A percentile compares a stretch with the other conserved stretches of the same genome.
Evolutionary conservation across 1,140 invertebrate species (phyloP).

Genomic region (Chelonus insularis): DNA sequence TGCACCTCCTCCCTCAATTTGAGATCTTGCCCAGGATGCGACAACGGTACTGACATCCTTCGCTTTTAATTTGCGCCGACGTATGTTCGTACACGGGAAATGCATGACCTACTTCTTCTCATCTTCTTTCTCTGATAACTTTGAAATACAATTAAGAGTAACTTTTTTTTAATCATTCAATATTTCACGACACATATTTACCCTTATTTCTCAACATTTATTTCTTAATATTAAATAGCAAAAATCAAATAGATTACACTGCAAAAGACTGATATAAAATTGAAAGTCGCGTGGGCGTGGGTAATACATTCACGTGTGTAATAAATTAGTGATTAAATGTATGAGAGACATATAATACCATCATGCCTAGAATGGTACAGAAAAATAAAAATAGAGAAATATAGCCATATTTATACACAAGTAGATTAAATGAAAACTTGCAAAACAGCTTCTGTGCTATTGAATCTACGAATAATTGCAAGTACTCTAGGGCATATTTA

Average conservation of each 20-base stretch:
- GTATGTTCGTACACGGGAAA: slow-evolving; percentile 14
- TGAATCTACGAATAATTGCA: neutral
- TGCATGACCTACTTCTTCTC: slow-evolving; percentile 12
- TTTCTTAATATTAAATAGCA: too few relatives aligned
- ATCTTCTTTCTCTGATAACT: neutral
- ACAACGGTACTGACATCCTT: slow-evolving; percentile 33
- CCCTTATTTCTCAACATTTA: neutral
- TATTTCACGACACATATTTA: too few relatives aligned
- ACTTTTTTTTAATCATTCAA: too few relatives aligned
- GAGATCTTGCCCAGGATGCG: slow-evolving; percentile 22
- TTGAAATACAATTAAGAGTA: neutral
- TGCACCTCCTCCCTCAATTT: neutral
- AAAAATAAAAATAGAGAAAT: neutral
- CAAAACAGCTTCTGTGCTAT: slow-evolving; percentile 29
- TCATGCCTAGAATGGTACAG: neutral
- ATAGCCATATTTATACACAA: too few relatives aligned
- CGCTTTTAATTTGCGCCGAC: slow-evolving; percentile 31
- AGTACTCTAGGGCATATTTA: slow-evolving; percentile 2
- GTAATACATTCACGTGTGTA: slow-evolving; percentile 4
- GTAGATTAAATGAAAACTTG: slow-evolving; percentile 22
- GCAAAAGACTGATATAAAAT: too few relatives aligned
- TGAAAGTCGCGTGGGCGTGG: slow-evolving; percentile 4
- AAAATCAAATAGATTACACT: too few relatives aligned
- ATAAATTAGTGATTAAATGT: slow-evolving; percentile 13
- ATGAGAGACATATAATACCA: slow-evolving; percentile 1